Evolutionary conservation across 2,888 invertebrate genomes (phyloP).

Genomic region (Patella pellucida): DNA sequence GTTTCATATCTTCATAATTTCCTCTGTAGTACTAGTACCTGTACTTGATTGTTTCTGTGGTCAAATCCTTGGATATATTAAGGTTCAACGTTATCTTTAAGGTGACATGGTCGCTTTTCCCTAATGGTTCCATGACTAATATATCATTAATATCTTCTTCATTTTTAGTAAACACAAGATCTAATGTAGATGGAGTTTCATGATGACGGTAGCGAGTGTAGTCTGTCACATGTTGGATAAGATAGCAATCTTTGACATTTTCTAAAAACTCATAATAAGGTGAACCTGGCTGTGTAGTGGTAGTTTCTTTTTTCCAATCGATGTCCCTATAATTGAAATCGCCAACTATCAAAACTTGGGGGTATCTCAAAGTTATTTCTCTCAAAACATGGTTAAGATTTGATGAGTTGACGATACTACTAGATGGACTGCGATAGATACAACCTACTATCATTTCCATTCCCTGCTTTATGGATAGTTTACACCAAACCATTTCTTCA

Average conservation of each 20-base stretch:
- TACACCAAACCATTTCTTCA: conserved; percentile 4
- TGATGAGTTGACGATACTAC: background rate
- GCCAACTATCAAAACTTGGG: background rate
- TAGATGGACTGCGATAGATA: background rate
- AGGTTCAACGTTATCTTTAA: background rate
- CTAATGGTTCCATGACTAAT: background rate
- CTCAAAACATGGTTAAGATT: background rate
- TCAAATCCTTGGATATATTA: background rate
- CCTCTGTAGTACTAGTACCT: background rate
- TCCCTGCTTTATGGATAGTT: background rate
- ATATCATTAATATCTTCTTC: background rate
- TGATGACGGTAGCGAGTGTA: background rate
- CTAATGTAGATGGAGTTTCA: background rate
- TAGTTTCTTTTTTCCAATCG: no score
- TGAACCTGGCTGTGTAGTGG: background rate
- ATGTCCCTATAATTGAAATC: no score
- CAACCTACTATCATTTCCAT: background rate
- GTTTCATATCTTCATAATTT: background rate
- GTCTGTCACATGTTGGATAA: background rate
- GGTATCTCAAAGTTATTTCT: background rate
- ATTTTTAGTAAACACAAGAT: background rate
- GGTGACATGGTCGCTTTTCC: background rate
- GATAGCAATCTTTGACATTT: background rate
- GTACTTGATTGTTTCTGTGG: background rate
- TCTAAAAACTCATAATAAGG: background rate